phyloP scores from a whole-genome alignment of 2,888 invertebrate genomes.

The Drosophila kuntzei region DNA sequence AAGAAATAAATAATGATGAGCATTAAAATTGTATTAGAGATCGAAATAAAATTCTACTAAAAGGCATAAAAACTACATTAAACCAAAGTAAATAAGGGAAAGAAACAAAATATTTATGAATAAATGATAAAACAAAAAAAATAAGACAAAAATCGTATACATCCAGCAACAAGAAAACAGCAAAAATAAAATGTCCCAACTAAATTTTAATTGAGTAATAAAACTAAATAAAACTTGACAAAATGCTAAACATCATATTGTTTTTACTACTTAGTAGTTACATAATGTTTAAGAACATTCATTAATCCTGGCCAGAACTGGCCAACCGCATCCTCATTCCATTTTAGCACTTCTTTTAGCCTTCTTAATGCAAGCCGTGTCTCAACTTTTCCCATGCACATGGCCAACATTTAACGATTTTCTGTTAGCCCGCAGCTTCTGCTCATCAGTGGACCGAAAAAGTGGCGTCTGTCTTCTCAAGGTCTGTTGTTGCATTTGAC shows the following conservation, averaged over 20 bases:
- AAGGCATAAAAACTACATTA: slow-evolving; percentile 59
- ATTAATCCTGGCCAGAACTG: not conserved
- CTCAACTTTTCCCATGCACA: slow-evolving; percentile 10
- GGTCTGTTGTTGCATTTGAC: slow-evolving; percentile 56
- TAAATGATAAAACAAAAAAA: slow-evolving; percentile 33
- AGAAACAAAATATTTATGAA: slow-evolving; percentile 52
- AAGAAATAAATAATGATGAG: slow-evolving; percentile 51
- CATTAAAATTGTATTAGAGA: slow-evolving; percentile 72
- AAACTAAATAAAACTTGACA: slow-evolving; percentile 69
- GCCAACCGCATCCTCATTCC: no score
- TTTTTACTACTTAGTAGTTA: not conserved
- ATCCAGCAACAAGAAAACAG: slow-evolving; percentile 42
- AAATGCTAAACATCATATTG: slow-evolving; percentile 37
- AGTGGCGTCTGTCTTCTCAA: slow-evolving; percentile 40
- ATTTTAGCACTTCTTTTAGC: slow-evolving; percentile 24
- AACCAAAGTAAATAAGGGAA: slow-evolving; percentile 56
- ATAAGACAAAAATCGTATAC: slow-evolving; percentile 40
- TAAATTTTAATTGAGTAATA: slow-evolving; percentile 80
- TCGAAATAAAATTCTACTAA: slow-evolving; percentile 71
- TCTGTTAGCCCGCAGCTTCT: slow-evolving; percentile 29
- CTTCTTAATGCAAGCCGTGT: not conserved
- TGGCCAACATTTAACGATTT: slow-evolving; percentile 63
- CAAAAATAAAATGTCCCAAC: slow-evolving; percentile 72
- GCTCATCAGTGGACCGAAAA: slow-evolving; percentile 27
- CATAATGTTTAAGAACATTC: not conserved